These are phyloP conservation scores for Dicrurus megarhynchus DNA, from an alignment of 2,113 vertebrate genomes.

Conservation along the genomic window DNA sequence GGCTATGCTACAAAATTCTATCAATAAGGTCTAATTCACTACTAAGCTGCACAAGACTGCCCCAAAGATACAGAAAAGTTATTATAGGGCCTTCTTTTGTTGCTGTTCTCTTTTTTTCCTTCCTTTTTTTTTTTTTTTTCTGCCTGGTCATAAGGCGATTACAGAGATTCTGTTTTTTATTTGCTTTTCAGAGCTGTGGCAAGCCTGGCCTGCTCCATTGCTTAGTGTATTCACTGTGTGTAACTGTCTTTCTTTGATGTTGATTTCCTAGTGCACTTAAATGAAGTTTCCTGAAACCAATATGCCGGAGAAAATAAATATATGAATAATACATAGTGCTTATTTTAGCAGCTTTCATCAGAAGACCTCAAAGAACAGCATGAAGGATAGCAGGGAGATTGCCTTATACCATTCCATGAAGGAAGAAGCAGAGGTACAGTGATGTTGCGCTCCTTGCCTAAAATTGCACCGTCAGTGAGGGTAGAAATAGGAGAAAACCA, in stretches of 20 bases:
- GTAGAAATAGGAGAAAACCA: background rate
- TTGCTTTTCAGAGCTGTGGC: background rate
- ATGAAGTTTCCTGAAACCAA: conserved; percentile 45
- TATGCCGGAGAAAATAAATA: conserved; percentile 25
- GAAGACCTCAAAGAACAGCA: background rate
- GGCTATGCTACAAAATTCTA: background rate
- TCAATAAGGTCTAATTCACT: background rate
- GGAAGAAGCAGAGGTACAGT: background rate
- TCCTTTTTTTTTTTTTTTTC: background rate
- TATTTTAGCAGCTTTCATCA: conserved; percentile 30
- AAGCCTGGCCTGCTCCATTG: background rate
- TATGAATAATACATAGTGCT: conserved; percentile 49
- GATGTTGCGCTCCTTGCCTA: background rate
- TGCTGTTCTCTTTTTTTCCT: background rate
- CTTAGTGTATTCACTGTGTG: background rate
- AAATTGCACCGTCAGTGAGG: accelerated
- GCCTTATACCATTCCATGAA: background rate
- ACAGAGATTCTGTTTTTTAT: background rate
- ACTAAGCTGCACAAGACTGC: background rate
- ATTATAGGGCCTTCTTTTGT: background rate
- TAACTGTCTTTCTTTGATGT: conserved; percentile 36
- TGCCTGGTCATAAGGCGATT: background rate
- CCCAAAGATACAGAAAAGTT: background rate
- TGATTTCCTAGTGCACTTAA: conserved; percentile 32
- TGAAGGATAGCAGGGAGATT: background rate